These are phyloP conservation scores for Pollachius pollachius DNA, from an alignment of 2,113 vertebrate species.

Conservation along the genomic window DNA sequence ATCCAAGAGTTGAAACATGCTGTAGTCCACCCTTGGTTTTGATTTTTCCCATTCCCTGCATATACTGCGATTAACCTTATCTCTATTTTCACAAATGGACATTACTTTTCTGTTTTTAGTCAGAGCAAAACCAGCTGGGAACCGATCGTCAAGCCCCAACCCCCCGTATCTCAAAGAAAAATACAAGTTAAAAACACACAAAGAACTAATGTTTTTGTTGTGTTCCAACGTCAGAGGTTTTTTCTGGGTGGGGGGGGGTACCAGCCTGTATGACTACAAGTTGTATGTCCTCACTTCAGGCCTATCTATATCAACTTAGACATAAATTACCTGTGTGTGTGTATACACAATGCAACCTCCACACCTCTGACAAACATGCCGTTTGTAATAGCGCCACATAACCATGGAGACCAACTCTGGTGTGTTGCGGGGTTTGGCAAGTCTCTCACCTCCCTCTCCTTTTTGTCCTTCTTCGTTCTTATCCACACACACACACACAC, in stretches of 20 bases:
- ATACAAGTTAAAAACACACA: background rate
- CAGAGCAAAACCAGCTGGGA: conserved; percentile 8
- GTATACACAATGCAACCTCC: conserved; percentile 19
- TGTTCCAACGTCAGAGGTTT: background rate
- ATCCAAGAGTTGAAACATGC: no score
- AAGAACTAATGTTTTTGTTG: conserved; percentile 1
- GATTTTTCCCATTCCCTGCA: conserved; percentile 7
- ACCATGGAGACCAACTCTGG: conserved; percentile 2
- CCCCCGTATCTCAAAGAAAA: background rate
- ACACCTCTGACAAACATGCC: conserved; percentile 26
- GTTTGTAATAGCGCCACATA: background rate
- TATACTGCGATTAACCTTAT: conserved; percentile 18
- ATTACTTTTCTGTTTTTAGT: background rate
- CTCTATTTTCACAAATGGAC: background rate
- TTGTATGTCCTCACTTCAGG: background rate
- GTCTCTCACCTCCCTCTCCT: background rate
- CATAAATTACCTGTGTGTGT: background rate
- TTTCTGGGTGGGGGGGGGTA: no score
- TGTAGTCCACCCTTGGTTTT: no score
- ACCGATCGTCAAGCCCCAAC: background rate
- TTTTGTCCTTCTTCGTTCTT: background rate
- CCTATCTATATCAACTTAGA: conserved; percentile 5
- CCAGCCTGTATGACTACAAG: background rate
- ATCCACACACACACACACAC: conserved; percentile 10
- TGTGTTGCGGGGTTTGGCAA: background rate